Conservation (phyloP, 2,113 vertebrate genomes). For the Litocranius walleri region DNA sequence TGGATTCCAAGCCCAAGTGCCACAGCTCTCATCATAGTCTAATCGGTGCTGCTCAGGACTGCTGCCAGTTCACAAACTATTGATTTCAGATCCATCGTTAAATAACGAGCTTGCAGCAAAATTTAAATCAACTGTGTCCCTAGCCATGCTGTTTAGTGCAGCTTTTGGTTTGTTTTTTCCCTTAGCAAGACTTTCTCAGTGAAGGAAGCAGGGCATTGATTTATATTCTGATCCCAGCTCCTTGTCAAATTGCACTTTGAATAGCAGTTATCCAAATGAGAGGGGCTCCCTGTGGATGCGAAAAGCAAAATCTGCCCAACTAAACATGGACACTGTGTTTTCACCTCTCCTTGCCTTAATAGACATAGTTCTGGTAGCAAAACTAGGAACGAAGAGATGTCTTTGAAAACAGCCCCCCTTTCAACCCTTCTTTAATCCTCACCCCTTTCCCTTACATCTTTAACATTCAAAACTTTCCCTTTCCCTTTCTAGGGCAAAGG, state of each 20-base stretch:
- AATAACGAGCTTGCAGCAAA: not conserved
- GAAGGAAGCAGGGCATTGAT: not conserved
- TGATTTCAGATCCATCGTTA: not conserved
- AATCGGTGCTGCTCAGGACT: too few relatives aligned
- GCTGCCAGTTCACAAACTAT: not conserved
- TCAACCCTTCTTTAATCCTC: not conserved
- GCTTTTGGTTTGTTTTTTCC: too few relatives aligned
- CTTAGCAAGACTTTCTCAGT: not conserved
- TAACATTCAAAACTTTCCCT: not conserved
- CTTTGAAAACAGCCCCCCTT: not conserved
- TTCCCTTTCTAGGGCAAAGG: not conserved
- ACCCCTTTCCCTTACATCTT: not conserved
- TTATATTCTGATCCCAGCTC: not conserved
- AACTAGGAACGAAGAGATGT: not conserved
- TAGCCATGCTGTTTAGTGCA: too few relatives aligned
- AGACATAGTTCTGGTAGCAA: not conserved
- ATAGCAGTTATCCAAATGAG: not conserved
- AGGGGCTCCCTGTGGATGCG: not conserved
- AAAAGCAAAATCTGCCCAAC: not conserved
- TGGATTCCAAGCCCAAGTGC: not conserved
- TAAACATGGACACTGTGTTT: not conserved
- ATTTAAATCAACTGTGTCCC: not conserved
- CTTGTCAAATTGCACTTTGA: not conserved
- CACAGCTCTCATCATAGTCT: not conserved
- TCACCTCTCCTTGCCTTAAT: not conserved